A percentile compares a stretch with the other conserved stretches of the same genome.
Evolutionary conservation across 2,888 invertebrate genomes (phyloP).

Genomic region (Ellobium chinense): DNA sequence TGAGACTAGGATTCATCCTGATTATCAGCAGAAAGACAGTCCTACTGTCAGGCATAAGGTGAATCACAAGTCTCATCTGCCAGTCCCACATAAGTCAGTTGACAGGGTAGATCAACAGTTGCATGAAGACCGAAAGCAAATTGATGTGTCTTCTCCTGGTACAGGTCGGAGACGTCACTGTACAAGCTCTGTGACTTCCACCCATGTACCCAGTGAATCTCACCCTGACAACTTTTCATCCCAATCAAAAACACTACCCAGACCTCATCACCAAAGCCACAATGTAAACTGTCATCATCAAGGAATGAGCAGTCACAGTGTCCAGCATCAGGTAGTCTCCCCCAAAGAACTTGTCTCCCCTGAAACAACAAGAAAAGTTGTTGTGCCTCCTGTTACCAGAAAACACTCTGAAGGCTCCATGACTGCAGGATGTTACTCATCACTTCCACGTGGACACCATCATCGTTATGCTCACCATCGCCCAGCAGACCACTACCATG

Average conservation of each 20-base stretch:
- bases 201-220: slow-evolving; percentile 2
- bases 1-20: slow-evolving; percentile 21
- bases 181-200: not conserved
- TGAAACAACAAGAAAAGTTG: slow-evolving; percentile 1
- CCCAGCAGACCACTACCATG: slow-evolving; percentile 18
- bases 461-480: not conserved
- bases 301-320: not conserved
- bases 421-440: slow-evolving; percentile 42
- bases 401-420: slow-evolving; percentile 41
- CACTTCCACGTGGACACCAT: slow-evolving; percentile 39
- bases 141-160: slow-evolving; percentile 39
- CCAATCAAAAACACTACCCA: slow-evolving; percentile 31
- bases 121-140: slow-evolving; percentile 42
- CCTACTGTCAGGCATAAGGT: not conserved
- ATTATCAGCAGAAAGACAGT: slow-evolving; percentile 11
- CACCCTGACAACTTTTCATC: not conserved
- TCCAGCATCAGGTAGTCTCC: not conserved
- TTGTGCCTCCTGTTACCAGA: not conserved
- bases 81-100: slow-evolving; percentile 27
- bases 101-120: slow-evolving; percentile 47
- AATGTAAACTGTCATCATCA: not conserved
- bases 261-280: slow-evolving; percentile 15
- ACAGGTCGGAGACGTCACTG: slow-evolving; percentile 1
- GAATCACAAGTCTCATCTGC: not conserved
- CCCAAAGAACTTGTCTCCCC: not conserved